Percentiles rank a stretch among this genome's conserved stretches.
phyloP scores from a whole-genome alignment of 2,888 invertebrate species.

The Chaetogeoica ovagalla region DNA sequence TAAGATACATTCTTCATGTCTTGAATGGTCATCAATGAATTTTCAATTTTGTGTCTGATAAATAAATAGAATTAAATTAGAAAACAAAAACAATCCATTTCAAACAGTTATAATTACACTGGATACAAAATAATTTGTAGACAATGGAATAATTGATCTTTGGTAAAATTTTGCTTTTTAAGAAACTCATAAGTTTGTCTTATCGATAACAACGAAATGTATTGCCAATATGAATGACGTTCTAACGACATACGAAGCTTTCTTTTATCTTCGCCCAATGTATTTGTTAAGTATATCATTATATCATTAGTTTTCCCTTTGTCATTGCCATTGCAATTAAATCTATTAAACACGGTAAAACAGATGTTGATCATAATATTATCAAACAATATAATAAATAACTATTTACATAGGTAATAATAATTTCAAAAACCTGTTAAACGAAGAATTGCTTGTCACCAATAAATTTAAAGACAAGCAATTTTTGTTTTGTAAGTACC shows the following conservation, averaged over 20 bases:
- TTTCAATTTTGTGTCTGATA: conserved; percentile 16
- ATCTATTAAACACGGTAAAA: conserved; percentile 4
- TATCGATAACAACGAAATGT: conserved; percentile 41
- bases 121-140: conserved; percentile 35
- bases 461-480: conserved; percentile 40
- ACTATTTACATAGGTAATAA: background rate
- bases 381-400: too few relatives aligned
- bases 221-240: conserved; percentile 42
- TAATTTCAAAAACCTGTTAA: conserved; percentile 23
- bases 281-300: conserved; percentile 27
- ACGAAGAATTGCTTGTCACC: conserved; percentile 7
- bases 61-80: conserved; percentile 9
- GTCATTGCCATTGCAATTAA: conserved; percentile 13
- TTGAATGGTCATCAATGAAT: background rate
- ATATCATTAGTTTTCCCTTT: conserved; percentile 37
- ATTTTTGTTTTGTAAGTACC: conserved; percentile 33
- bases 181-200: conserved; percentile 35
- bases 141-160: conserved; percentile 4
- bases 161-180: conserved; percentile 1
- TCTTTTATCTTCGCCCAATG: conserved; percentile 11
- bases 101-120: conserved; percentile 34
- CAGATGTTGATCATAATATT: background rate
- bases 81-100: background rate
- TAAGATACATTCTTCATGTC: conserved; percentile 6
- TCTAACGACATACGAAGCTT: conserved; percentile 11